Conservation (phyloP, 2,113 vertebrate genomes). For the Struthidea cinerea region DNA sequence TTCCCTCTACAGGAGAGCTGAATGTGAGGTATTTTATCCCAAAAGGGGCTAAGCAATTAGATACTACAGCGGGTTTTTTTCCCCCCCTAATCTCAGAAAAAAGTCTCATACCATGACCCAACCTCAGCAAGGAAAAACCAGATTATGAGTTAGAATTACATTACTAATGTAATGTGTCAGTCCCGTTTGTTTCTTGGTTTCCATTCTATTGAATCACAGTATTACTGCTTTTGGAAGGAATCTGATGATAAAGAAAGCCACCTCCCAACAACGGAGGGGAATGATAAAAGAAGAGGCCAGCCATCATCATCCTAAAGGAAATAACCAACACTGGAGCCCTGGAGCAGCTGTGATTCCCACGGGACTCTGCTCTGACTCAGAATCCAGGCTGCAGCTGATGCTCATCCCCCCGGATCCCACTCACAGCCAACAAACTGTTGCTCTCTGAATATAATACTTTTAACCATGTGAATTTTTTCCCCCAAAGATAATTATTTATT, state of each 20-base stretch:
- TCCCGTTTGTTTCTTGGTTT: conserved; percentile 45
- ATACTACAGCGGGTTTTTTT: neutral
- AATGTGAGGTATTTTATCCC: neutral
- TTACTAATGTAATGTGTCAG: neutral
- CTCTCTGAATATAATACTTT: neutral
- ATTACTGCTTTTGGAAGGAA: conserved; percentile 60
- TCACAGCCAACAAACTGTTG: conserved; percentile 29
- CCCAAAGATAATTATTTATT: conserved; percentile 29
- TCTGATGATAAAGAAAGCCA: conserved; percentile 46
- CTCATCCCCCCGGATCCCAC: conserved; percentile 5
- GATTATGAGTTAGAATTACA: neutral
- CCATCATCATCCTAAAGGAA: conserved; percentile 25
- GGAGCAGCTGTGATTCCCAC: conserved; percentile 10
- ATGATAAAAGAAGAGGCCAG: neutral
- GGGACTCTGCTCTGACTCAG: conserved; percentile 34
- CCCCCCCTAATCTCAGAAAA: neutral
- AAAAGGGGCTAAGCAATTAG: neutral
- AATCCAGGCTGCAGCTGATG: conserved; percentile 22
- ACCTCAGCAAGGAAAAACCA: neutral
- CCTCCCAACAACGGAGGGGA: conserved; percentile 34
- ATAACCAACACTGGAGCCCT: neutral
- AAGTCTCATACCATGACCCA: neutral
- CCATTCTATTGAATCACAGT: conserved; percentile 38
- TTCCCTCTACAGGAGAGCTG: neutral
- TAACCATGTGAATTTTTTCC: conserved; percentile 9